A percentile compares a stretch with the other conserved stretches of the same genome.
Evolutionary conservation across 2,888 invertebrate species (phyloP).

Genomic region (Dimorphilus gyrociliatus): DNA sequence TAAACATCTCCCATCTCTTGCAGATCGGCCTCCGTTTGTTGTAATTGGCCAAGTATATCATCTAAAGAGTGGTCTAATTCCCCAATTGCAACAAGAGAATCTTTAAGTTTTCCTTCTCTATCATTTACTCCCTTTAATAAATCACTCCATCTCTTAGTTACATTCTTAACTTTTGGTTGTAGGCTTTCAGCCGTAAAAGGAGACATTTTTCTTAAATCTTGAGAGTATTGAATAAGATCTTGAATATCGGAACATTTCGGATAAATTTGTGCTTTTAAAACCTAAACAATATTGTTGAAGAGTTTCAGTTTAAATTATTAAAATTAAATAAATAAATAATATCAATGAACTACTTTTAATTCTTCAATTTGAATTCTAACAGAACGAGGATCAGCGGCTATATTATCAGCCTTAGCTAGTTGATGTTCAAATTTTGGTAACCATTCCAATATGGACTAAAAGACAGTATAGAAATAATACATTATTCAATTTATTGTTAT

Average conservation of each 20-base stretch:
- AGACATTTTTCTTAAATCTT: conserved; percentile 28
- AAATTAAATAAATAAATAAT: conserved; percentile 2
- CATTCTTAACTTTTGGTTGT: conserved; percentile 23
- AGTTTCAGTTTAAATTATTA: neutral
- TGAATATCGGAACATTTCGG: conserved; percentile 31
- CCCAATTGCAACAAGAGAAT: conserved; percentile 28
- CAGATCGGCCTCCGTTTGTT: conserved; percentile 23
- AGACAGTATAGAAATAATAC: conserved; percentile 1
- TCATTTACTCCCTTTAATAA: conserved; percentile 25
- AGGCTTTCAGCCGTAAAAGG: conserved; percentile 31
- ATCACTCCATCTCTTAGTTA: conserved; percentile 32
- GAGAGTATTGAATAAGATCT: conserved; percentile 30
- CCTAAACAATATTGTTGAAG: conserved; percentile 12
- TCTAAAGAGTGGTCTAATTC: conserved; percentile 32
- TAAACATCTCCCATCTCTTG: conserved; percentile 22
- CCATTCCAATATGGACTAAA: conserved; percentile 29
- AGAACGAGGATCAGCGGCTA: conserved; percentile 71
- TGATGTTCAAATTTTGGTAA: conserved; percentile 55
- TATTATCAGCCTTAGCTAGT: conserved; percentile 66
- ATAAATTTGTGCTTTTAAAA: conserved; percentile 26
- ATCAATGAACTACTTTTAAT: conserved; percentile 38
- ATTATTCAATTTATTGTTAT: too few relatives aligned
- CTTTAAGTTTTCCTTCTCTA: conserved; percentile 30
- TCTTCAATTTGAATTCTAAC: conserved; percentile 72
- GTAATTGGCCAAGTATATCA: conserved; percentile 25